These are phyloP conservation scores for Formicarius rufipectus DNA, from an alignment of 2,113 vertebrate species.

Conservation along the genomic window DNA sequence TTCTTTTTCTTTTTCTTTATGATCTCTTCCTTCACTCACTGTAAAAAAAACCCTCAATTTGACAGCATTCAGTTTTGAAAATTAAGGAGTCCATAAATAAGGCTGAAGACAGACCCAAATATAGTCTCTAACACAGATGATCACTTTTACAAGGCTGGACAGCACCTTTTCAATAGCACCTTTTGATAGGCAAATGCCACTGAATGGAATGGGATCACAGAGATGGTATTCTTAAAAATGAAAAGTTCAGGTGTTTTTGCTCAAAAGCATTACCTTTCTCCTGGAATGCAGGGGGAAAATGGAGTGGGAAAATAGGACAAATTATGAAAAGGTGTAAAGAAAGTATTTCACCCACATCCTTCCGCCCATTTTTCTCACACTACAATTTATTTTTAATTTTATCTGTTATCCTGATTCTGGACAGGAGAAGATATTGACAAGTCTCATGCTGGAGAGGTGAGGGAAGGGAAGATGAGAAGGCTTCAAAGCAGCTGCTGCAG, in stretches of 20 bases:
- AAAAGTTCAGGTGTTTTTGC: background rate
- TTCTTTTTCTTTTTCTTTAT: background rate
- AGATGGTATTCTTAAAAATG: background rate
- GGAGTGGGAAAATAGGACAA: background rate
- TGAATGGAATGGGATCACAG: background rate
- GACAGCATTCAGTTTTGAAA: slow-evolving; percentile 6
- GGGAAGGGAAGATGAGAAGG: background rate
- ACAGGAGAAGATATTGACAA: background rate
- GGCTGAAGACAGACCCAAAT: background rate
- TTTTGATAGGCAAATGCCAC: slow-evolving; percentile 8
- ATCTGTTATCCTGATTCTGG: background rate
- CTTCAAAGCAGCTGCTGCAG: background rate
- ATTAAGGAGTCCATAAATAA: slow-evolving; percentile 8
- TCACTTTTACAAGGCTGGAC: background rate
- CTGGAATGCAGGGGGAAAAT: background rate
- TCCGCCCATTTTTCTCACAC: background rate
- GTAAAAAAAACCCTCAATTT: background rate
- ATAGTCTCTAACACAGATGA: background rate
- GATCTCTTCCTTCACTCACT: background rate
- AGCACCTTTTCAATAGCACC: background rate
- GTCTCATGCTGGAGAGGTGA: background rate
- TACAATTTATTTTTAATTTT: background rate
- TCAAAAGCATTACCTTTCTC: background rate
- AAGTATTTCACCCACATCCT: background rate
- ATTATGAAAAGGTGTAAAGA: background rate